These are phyloP conservation scores for Solenopsis invicta DNA, from an alignment of 1,140 invertebrate species.

Conservation along the genomic window DNA sequence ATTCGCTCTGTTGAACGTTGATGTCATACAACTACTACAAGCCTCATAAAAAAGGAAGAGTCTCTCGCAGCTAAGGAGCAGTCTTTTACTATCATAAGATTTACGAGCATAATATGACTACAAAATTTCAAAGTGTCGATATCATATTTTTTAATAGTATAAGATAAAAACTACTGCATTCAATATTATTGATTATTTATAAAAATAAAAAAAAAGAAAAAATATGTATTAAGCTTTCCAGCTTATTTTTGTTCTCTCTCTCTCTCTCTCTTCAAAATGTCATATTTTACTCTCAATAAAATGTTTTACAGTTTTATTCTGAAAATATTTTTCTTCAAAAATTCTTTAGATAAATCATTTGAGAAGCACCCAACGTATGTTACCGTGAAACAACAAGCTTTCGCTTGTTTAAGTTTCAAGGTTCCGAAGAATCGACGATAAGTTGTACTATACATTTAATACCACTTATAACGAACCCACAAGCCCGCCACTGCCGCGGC, in stretches of 20 bases:
- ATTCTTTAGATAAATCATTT: slow-evolving; percentile 21
- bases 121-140: slow-evolving; percentile 32
- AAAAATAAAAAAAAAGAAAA: neutral
- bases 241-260: neutral
- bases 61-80: slow-evolving; percentile 33
- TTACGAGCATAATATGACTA: slow-evolving; percentile 29
- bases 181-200: neutral
- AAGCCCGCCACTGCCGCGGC: neutral
- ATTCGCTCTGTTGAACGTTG: slow-evolving; percentile 22
- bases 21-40: slow-evolving; percentile 44
- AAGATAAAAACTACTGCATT: neutral
- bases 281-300: neutral
- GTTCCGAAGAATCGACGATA: neutral
- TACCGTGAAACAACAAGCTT: neutral
- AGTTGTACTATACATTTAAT: slow-evolving; percentile 42
- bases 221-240: neutral
- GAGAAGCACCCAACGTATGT: neutral
- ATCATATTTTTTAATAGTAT: neutral
- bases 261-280: neutral
- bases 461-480: slow-evolving; percentile 21
- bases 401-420: slow-evolving; percentile 24
- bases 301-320: neutral
- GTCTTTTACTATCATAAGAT: slow-evolving; percentile 42
- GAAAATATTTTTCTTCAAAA: neutral
- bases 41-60: slow-evolving; percentile 47